These are phyloP conservation scores for Chamaea fasciata DNA, from an alignment of 2,113 vertebrate species.

Conservation along the genomic window DNA sequence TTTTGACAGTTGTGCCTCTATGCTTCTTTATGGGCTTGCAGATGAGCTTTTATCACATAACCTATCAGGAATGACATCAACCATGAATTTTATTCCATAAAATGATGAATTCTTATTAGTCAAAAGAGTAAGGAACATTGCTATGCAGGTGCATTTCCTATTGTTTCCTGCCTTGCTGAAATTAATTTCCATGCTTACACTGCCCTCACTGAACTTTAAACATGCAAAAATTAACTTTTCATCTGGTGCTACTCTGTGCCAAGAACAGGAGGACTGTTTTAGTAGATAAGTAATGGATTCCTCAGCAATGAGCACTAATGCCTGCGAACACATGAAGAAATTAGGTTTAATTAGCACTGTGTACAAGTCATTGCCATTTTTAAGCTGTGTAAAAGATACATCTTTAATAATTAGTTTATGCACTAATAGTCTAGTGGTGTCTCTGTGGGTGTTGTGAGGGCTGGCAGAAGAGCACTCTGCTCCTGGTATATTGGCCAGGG, in stretches of 20 bases:
- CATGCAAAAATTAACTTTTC: constrained; percentile 24
- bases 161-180: neutral
- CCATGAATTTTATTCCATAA: neutral
- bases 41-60: neutral
- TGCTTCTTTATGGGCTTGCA: neutral
- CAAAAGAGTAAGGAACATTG: neutral
- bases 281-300: neutral
- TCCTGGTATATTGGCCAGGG: neutral
- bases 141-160: neutral
- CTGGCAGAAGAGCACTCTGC: neutral
- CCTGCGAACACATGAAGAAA: neutral
- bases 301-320: neutral
- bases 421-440: neutral
- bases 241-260: neutral
- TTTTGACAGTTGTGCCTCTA: neutral
- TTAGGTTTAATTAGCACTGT: neutral
- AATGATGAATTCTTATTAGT: neutral
- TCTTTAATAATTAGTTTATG: neutral
- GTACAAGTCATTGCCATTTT: neutral
- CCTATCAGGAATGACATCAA: neutral
- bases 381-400: neutral
- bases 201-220: neutral
- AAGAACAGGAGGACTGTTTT: neutral
- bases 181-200: neutral
- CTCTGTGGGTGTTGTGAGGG: neutral